Conservation (phyloP, 2,888 invertebrate species). For the Protula sp. region DNA sequence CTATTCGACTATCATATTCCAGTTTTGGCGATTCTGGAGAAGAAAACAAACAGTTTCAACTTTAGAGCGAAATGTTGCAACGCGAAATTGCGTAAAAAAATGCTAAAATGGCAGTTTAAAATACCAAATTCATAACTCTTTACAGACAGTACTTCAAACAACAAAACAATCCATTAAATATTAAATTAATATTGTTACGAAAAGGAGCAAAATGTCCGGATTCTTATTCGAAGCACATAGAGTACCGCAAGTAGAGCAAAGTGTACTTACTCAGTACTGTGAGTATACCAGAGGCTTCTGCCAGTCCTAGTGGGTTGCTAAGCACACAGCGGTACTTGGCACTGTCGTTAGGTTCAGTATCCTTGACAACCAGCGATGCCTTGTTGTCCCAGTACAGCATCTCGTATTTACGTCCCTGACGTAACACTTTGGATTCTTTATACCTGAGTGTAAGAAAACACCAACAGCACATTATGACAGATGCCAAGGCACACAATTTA, state of each 20-base stretch:
- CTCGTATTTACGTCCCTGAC: constrained; percentile 65
- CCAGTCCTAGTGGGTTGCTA: constrained; percentile 21
- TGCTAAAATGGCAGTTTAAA: too few relatives aligned
- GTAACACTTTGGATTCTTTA: constrained; percentile 44
- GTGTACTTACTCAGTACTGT: constrained; percentile 26
- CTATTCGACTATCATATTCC: constrained; percentile 23
- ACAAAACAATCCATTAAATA: too few relatives aligned
- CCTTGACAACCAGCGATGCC: constrained; percentile 56
- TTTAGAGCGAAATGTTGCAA: too few relatives aligned
- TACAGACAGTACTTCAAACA: too few relatives aligned
- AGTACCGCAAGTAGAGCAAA: too few relatives aligned
- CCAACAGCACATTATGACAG: too few relatives aligned
- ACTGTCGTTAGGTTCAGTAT: constrained; percentile 37
- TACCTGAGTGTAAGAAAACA: constrained; percentile 28
- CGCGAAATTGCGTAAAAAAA: too few relatives aligned
- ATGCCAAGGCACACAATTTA: too few relatives aligned
- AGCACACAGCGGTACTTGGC: constrained; percentile 24
- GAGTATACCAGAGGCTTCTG: constrained; percentile 19
- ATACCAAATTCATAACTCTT: too few relatives aligned
- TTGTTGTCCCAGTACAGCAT: constrained; percentile 82
- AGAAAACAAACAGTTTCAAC: not conserved
- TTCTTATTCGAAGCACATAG: too few relatives aligned
- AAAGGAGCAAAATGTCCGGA: too few relatives aligned
- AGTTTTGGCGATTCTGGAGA: constrained; percentile 18
- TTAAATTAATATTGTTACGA: too few relatives aligned